Percentiles rank a stretch among this genome's conserved stretches.
phyloP scores from a whole-genome alignment of 2,797 vertebrate genomes.

The Decapterus maruadsi region DNA sequence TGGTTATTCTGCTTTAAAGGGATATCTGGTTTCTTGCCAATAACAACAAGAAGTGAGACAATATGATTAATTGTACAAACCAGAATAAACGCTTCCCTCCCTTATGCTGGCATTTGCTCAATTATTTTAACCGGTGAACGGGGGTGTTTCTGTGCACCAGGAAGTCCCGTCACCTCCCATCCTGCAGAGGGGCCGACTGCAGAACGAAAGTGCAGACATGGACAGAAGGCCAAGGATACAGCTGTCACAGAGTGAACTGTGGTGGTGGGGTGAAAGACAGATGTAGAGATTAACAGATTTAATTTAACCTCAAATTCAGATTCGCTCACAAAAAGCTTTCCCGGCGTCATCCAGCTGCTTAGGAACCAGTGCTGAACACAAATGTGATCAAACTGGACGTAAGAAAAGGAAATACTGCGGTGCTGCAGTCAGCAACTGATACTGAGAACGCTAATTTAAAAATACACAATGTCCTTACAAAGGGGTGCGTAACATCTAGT shows the following conservation, averaged over 20 bases:
- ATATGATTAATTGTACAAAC: background rate
- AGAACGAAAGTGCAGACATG: background rate
- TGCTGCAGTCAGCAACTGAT: background rate
- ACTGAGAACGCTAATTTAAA: background rate
- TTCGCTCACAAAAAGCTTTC: constrained; percentile 10
- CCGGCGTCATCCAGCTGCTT: background rate
- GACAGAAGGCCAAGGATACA: background rate
- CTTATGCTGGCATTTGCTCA: background rate
- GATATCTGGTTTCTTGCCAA: background rate
- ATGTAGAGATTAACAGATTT: background rate
- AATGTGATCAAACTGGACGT: background rate
- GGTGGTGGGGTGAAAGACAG: background rate
- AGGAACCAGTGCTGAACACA: background rate
- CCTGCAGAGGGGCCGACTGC: constrained; percentile 23
- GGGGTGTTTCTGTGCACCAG: constrained; percentile 14
- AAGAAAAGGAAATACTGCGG: background rate
- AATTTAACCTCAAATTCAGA: background rate
- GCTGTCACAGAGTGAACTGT: background rate
- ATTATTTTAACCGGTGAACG: background rate
- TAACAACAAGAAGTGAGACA: background rate
- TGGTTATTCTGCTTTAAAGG: background rate
- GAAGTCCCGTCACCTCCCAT: constrained; percentile 46
- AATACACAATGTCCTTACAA: background rate
- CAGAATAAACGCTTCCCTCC: background rate
- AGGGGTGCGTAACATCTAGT: background rate